Percentiles rank a stretch among this genome's conserved stretches.
Evolutionary conservation across 2,113 vertebrate genomes (phyloP).

Genomic region (Neolamprologus modestus): DNA sequence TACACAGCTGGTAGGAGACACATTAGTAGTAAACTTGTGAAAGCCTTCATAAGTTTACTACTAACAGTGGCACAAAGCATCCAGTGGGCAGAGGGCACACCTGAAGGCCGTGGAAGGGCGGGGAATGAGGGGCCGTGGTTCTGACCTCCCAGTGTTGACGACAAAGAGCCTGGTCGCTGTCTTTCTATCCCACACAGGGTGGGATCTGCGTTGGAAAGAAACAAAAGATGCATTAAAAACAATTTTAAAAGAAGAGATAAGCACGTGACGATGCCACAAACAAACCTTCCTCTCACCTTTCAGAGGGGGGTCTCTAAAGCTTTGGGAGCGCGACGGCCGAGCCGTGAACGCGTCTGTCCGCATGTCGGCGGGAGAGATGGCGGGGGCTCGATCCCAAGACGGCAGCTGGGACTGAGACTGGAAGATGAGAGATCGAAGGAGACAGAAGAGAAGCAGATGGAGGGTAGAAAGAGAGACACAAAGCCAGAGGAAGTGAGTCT

Average conservation of each 20-base stretch:
- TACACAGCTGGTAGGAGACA: not conserved
- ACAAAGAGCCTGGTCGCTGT: conserved; percentile 67
- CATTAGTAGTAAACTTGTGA: not conserved
- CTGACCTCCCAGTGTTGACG: conserved; percentile 60
- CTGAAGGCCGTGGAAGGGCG: conserved; percentile 75
- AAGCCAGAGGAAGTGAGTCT: conserved; percentile 11
- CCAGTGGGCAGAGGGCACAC: conserved; percentile 22
- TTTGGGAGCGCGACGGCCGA: conserved; percentile 72
- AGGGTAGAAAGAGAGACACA: not conserved
- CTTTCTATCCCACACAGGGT: conserved; percentile 69
- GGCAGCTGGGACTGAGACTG: conserved; percentile 71
- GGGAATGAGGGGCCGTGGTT: conserved; percentile 68
- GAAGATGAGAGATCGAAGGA: not conserved
- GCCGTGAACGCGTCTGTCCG: conserved; percentile 81
- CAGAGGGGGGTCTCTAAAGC: conserved; percentile 71
- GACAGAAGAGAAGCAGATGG: not conserved
- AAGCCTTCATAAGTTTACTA: not conserved
- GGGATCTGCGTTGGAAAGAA: conserved; percentile 42
- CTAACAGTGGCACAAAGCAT: not conserved
- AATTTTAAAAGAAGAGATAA: not conserved
- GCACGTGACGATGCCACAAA: not conserved
- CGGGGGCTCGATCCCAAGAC: conserved; percentile 72
- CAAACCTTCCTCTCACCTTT: conserved; percentile 52
- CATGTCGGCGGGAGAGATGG: conserved; percentile 79
- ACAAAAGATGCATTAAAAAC: not conserved